Evolutionary conservation across 2,888 invertebrate genomes (phyloP).

Genomic region (Eupithecia dodoneata): DNA sequence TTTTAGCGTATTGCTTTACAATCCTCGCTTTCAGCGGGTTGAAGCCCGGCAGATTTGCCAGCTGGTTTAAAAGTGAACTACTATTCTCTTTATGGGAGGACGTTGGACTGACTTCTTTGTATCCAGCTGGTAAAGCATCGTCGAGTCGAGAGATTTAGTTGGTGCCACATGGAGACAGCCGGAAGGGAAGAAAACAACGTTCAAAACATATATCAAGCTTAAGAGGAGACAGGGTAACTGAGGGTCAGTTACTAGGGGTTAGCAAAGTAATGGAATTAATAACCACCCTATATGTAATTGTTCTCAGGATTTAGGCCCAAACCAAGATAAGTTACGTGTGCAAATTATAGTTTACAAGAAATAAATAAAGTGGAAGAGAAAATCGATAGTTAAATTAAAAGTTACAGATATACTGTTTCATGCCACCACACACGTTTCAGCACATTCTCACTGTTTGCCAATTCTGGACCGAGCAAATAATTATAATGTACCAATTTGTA

Average conservation of each 20-base stretch:
- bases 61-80: slow-evolving; percentile 88
- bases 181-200: slow-evolving; percentile 83
- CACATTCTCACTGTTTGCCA: slow-evolving; percentile 72
- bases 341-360: slow-evolving; percentile 46
- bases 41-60: slow-evolving; percentile 88
- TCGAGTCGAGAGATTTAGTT: slow-evolving; percentile 74
- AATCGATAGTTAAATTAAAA: slow-evolving; percentile 40
- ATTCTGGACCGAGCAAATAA: slow-evolving; percentile 63
- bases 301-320: slow-evolving; percentile 35
- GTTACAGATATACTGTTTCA: slow-evolving; percentile 55
- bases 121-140: slow-evolving; percentile 76
- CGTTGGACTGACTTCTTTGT: slow-evolving; percentile 82
- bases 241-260: slow-evolving; percentile 31
- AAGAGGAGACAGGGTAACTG: slow-evolving; percentile 55
- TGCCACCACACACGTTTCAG: slow-evolving; percentile 70
- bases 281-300: not conserved
- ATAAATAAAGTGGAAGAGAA: slow-evolving; percentile 44
- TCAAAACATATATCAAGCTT: slow-evolving; percentile 76
- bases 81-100: slow-evolving; percentile 86
- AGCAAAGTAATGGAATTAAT: slow-evolving; percentile 22
- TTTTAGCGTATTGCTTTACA: slow-evolving; percentile 87
- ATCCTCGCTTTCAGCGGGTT: slow-evolving; percentile 88
- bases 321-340: slow-evolving; percentile 35
- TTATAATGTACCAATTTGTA: slow-evolving; percentile 54
- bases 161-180: slow-evolving; percentile 81